These are phyloP conservation scores for Leucosticte australis DNA, from an alignment of 2,113 vertebrate species.

Conservation along the genomic window DNA sequence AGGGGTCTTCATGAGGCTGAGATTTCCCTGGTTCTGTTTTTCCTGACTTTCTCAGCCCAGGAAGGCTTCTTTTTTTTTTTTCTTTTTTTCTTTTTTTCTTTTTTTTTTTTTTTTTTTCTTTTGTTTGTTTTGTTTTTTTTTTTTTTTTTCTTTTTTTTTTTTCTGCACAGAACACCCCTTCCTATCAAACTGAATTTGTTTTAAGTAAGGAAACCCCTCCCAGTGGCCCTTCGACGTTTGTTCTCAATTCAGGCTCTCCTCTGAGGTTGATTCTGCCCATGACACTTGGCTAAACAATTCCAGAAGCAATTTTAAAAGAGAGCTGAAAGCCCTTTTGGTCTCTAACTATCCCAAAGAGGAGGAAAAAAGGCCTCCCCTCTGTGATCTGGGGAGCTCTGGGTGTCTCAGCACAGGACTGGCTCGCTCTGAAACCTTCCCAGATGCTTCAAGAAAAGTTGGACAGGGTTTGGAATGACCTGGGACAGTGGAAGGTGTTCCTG, in stretches of 20 bases:
- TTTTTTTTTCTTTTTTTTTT: not conserved
- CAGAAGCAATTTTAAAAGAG: not conserved
- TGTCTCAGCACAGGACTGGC: not conserved
- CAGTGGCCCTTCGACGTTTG: not conserved
- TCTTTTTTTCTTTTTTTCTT: not conserved
- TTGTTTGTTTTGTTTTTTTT: not conserved
- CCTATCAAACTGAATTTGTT: not conserved
- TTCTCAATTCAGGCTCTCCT: not conserved
- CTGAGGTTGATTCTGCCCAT: not conserved
- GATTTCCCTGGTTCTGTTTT: not conserved
- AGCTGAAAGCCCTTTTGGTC: not conserved
- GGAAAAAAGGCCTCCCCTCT: not conserved
- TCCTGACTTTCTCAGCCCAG: not conserved
- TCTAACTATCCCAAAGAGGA: not conserved
- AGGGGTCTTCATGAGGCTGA: not conserved
- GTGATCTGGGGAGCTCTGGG: not conserved
- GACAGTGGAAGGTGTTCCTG: not conserved
- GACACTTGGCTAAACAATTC: not conserved
- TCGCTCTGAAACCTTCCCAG: not conserved
- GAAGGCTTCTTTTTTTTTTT: not conserved
- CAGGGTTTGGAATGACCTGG: not conserved
- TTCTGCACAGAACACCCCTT: not conserved
- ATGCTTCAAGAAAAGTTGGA: not conserved
- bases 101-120: not conserved
- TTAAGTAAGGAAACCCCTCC: not conserved